A percentile compares a stretch with the other conserved stretches of the same genome.
Conservation (phyloP, 2,797 vertebrate genomes). For the Microctenopoma steveboyesi region DNA sequence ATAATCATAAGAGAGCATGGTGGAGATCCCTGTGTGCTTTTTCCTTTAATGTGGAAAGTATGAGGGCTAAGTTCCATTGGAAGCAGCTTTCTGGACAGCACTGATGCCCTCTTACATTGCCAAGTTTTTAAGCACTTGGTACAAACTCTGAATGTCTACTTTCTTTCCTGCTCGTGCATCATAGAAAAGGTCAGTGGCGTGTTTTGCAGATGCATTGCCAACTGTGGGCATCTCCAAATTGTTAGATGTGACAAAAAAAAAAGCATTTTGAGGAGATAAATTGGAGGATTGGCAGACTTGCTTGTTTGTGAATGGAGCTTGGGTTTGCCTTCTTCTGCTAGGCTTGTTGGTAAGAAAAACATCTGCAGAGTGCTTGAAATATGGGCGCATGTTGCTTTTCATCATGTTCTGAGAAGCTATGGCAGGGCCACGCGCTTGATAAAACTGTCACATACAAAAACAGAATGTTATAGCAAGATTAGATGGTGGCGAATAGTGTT, state of each 20-base stretch:
- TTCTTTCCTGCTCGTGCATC: constrained; percentile 57
- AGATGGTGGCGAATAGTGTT: constrained; percentile 22
- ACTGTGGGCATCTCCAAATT: constrained; percentile 17
- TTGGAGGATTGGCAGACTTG: constrained; percentile 1
- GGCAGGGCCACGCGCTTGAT: neutral
- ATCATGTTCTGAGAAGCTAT: neutral
- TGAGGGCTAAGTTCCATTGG: constrained; percentile 57
- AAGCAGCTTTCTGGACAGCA: constrained; percentile 66
- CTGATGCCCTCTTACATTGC: constrained; percentile 45
- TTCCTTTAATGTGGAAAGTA: constrained; percentile 71
- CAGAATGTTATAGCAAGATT: constrained; percentile 26
- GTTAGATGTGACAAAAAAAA: constrained; percentile 26
- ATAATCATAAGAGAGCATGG: neutral
- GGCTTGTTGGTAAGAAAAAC: constrained; percentile 34
- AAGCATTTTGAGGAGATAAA: constrained; percentile 30
- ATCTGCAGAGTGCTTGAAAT: constrained; percentile 26
- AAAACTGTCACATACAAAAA: constrained; percentile 2
- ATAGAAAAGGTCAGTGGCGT: constrained; percentile 64
- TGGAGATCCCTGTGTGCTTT: constrained; percentile 32
- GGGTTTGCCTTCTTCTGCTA: constrained; percentile 8
- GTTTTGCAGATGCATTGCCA: constrained; percentile 26
- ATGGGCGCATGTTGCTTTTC: neutral
- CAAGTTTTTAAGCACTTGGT: constrained; percentile 45
- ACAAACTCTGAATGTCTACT: constrained; percentile 50
- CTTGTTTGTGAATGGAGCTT: constrained; percentile 19